phyloP scores from a whole-genome alignment of 2,113 vertebrate genomes.

The Apodemus sylvaticus region DNA sequence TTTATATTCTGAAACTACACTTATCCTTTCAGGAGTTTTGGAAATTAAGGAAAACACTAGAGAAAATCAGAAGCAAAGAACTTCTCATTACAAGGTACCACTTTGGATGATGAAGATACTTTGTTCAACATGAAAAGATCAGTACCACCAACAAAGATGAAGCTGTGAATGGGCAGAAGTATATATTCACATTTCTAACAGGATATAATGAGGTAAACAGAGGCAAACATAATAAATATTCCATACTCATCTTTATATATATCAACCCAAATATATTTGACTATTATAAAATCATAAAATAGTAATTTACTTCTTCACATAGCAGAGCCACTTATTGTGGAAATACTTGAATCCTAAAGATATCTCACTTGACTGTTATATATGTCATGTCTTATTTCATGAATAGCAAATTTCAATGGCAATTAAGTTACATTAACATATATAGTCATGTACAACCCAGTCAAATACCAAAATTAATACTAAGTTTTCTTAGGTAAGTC shows the following conservation, averaged over 20 bases:
- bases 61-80: not conserved
- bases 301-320: not conserved
- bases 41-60: not conserved
- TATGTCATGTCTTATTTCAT: not conserved
- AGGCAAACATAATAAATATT: not conserved
- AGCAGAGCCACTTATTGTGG: not conserved
- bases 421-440: not conserved
- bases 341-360: not conserved
- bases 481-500: not conserved
- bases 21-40: not conserved
- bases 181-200: not conserved
- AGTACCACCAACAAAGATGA: not conserved
- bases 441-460: no score
- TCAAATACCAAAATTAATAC: not conserved
- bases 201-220: not conserved
- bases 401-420: not conserved
- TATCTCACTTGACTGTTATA: not conserved
- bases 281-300: not conserved
- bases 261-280: not conserved
- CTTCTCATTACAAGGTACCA: fast-evolving
- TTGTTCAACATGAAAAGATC: not conserved
- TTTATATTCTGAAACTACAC: not conserved
- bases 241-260: not conserved
- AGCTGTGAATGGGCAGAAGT: not conserved
- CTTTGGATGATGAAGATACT: not conserved